Conservation (phyloP, 1,140 invertebrate species). For the Cephus cinctus region DNA sequence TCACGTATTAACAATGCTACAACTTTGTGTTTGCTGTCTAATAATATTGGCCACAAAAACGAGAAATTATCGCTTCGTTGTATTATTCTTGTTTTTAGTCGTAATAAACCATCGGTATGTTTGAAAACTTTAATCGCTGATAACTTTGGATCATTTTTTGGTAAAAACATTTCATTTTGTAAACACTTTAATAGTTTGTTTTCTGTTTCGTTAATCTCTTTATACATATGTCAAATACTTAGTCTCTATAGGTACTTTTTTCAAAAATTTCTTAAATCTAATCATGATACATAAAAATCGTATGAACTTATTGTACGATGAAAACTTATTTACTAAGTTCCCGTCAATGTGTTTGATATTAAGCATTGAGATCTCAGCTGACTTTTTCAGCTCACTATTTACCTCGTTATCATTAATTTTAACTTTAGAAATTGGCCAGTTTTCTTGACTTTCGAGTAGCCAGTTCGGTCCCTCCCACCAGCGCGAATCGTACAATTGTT, state of each 20-base stretch:
- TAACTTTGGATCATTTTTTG: slow-evolving; percentile 10
- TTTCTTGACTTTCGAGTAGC: slow-evolving; percentile 18
- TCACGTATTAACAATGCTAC: slow-evolving; percentile 18
- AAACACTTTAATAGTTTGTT: slow-evolving; percentile 15
- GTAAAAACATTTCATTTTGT: slow-evolving; percentile 17
- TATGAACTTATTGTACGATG: background rate
- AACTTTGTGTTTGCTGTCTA: background rate
- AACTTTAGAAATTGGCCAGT: slow-evolving; percentile 22
- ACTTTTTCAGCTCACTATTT: slow-evolving; percentile 18
- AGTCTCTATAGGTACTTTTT: slow-evolving; percentile 22
- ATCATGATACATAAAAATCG: slow-evolving; percentile 1
- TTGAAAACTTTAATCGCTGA: slow-evolving; percentile 5
- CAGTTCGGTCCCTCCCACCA: slow-evolving; percentile 40
- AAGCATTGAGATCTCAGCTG: background rate
- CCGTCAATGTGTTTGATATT: slow-evolving; percentile 1
- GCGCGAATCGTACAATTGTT: slow-evolving; percentile 23
- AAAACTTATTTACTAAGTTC: background rate
- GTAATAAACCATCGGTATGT: slow-evolving; percentile 14
- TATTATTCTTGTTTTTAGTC: slow-evolving; percentile 16
- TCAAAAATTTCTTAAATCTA: slow-evolving; percentile 24
- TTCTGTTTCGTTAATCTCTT: slow-evolving; percentile 21
- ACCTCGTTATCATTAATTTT: slow-evolving; percentile 17
- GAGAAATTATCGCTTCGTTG: slow-evolving; percentile 13
- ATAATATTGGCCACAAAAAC: slow-evolving; percentile 23
- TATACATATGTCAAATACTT: slow-evolving; percentile 18